A percentile compares a stretch with the other conserved stretches of the same genome.
These are phyloP conservation scores for Xenotilapia longispinis DNA, from an alignment of 2,113 vertebrate species.

Conservation along the genomic window DNA sequence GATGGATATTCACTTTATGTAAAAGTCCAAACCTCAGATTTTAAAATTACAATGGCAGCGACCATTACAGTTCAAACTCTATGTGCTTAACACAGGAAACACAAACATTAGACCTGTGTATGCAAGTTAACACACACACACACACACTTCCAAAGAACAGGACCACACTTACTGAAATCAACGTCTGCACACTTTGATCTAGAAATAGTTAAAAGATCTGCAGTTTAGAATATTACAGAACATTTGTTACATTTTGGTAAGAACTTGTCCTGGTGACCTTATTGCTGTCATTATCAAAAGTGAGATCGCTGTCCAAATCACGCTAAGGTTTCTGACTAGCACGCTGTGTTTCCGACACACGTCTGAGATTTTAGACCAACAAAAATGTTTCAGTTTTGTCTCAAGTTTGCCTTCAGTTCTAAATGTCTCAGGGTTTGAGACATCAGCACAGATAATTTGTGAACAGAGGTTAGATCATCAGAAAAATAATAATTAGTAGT, in stretches of 20 bases:
- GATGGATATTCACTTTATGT: background rate
- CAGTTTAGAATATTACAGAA: background rate
- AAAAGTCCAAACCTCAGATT: background rate
- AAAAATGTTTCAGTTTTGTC: background rate
- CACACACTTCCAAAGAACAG: background rate
- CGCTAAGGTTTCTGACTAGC: background rate
- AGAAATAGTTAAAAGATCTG: background rate
- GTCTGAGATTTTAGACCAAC: background rate
- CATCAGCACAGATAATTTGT: background rate
- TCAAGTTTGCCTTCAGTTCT: background rate
- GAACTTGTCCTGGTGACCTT: background rate
- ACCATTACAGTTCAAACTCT: background rate
- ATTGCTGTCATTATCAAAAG: background rate
- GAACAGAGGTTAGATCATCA: background rate
- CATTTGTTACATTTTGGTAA: background rate
- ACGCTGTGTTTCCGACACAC: background rate
- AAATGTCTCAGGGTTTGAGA: background rate
- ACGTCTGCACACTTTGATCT: background rate
- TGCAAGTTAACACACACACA: background rate
- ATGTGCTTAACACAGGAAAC: background rate
- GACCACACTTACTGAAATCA: background rate
- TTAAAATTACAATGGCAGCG: background rate
- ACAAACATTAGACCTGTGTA: background rate
- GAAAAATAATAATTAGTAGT: fast-evolving
- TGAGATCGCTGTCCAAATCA: background rate